Evolutionary conservation across 1,140 invertebrate genomes (phyloP), one percentile per base, ranked within the genome.

Genomic region (Brachionus asplanchnoidis): DNA sequence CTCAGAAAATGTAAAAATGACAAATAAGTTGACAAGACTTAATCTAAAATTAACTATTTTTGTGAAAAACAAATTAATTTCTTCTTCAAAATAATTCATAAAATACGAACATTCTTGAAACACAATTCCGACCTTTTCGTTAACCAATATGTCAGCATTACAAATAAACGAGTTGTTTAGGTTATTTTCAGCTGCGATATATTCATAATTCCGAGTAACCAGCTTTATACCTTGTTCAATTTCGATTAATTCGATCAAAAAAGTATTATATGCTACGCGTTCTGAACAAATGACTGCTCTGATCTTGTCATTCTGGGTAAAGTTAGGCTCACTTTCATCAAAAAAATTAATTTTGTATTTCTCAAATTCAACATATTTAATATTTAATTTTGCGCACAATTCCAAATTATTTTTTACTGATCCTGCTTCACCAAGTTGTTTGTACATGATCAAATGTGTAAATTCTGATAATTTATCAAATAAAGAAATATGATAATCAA

Each of bases 341-440:
- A 23, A 28, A 32, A 70, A n/a, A 36, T 70, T 40, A 11, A 70
- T 70, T 3, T 70, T 70, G 9, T 70, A 70, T 32, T 70, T 28
- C n/a, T 70, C 66, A 70, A 70, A 70, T 36, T 70, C 66, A 9
- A 70, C 66, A 36, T 36, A 70, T 36, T 28, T 70, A 36, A 70
- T 70, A 14, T 32, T 36, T 14, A 36, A 36, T 17, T 70, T 40
- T 70, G 28, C 11, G 9, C 66, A 70, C 36, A 32, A n/a, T 23
- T 70, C 66, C 3, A 32, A 70, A 23, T 65, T 26, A 70, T 5
- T 3, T 70, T 40, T 70, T 12, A 28, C 8, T 23, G 23, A 32
- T n/a, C 14, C 26, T 12, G 36, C 4, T 11, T 28, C 9, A 36
- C 42, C 50, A 50, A 50, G 23, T 26, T 7, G 6, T 50, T 77